Evolutionary conservation across 1,140 invertebrate genomes (phyloP).

Genomic region (Triops longicaudatus): DNA sequence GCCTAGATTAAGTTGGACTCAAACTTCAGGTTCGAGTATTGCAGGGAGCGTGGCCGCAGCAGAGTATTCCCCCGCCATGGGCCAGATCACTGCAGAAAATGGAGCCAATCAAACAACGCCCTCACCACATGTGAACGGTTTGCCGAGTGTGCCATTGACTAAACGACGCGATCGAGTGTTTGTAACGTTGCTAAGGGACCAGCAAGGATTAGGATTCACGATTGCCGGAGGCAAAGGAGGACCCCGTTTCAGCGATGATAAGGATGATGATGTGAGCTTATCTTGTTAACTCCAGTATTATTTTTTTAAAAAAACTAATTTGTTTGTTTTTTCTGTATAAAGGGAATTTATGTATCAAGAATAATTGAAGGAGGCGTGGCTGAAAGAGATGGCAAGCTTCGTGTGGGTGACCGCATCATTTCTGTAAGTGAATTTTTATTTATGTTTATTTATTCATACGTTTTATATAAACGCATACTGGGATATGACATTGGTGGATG

Average conservation of each 20-base stretch:
- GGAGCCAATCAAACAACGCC: background rate
- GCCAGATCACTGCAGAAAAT: background rate
- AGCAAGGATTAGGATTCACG: constrained; percentile 85
- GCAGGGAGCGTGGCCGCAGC: background rate
- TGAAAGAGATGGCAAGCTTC: constrained; percentile 81
- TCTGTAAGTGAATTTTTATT: constrained; percentile 55
- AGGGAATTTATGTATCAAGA: constrained; percentile 85
- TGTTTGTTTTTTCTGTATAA: constrained; percentile 31
- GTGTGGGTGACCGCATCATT: constrained; percentile 83
- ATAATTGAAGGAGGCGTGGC: constrained; percentile 88
- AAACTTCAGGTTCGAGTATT: background rate
- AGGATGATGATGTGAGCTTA: constrained; percentile 45
- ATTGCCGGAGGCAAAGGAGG: constrained; percentile 90
- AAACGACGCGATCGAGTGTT: constrained; percentile 58
- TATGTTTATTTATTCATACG: background rate
- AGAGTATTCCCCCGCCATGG: background rate
- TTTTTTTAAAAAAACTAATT: constrained; percentile 17
- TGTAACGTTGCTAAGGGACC: constrained; percentile 81
- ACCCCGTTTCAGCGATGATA: constrained; percentile 61
- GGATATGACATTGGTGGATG: too few species aligned
- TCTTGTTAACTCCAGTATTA: background rate
- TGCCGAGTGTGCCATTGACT: background rate
- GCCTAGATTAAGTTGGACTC: background rate
- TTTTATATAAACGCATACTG: too few species aligned
- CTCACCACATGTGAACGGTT: background rate